Conservation (phyloP, 2,888 invertebrate species). For the Drosophila tanythrix region DNA sequence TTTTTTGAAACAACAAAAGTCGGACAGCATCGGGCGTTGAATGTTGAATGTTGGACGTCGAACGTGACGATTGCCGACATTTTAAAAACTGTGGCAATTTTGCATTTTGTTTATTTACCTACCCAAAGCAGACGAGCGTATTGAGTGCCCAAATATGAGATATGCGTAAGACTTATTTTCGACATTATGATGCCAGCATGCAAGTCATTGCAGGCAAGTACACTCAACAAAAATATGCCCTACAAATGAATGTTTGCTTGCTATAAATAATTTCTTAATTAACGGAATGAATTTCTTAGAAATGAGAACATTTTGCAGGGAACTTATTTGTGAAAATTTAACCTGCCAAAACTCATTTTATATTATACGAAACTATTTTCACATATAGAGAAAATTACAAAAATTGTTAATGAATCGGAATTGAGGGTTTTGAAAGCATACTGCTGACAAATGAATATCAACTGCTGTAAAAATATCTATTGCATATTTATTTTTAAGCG, state of each 20-base stretch:
- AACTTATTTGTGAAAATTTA: neutral
- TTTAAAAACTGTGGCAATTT: slow-evolving; percentile 58
- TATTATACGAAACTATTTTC: neutral
- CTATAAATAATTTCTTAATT: neutral
- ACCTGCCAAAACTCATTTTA: neutral
- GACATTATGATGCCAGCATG: slow-evolving; percentile 57
- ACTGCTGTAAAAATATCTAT: neutral
- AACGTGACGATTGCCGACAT: slow-evolving; percentile 66
- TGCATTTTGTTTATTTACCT: slow-evolving; percentile 61
- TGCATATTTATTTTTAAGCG: neutral
- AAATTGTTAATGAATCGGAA: neutral
- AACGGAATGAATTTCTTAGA: neutral
- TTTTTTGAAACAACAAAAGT: slow-evolving; percentile 30
- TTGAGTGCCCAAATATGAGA: slow-evolving; percentile 49
- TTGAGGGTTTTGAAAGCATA: neutral
- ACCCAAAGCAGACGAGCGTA: slow-evolving; percentile 23
- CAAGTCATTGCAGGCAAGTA: slow-evolving; percentile 31
- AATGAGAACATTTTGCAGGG: neutral
- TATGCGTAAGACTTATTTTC: slow-evolving; percentile 70
- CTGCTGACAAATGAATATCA: neutral
- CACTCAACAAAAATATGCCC: slow-evolving; percentile 2
- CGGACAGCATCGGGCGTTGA: slow-evolving; percentile 7
- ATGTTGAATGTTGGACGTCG: slow-evolving; percentile 12
- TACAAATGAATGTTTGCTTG: neutral
- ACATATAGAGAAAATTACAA: neutral